These are phyloP conservation scores for Bombus confusus DNA, from an alignment of 1,140 invertebrate genomes.

Conservation along the genomic window DNA sequence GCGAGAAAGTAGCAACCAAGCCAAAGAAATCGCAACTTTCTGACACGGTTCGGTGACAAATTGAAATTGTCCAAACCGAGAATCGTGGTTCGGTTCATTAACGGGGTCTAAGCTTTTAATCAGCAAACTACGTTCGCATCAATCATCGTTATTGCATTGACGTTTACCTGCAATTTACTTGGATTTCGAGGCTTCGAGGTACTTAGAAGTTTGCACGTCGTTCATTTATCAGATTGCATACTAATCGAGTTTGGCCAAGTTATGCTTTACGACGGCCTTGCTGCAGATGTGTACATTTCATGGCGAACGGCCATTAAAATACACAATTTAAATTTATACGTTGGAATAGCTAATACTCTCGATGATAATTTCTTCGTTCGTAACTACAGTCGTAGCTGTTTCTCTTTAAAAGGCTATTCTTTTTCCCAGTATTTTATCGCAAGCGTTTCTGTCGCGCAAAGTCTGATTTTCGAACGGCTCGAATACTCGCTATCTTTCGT, in stretches of 20 bases:
- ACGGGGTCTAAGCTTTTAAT: not conserved
- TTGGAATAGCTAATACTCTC: not conserved
- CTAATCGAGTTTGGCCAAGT: conserved; percentile 61
- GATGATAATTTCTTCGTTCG: not conserved
- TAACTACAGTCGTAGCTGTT: not conserved
- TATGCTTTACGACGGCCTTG: conserved; percentile 35
- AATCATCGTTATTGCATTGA: conserved; percentile 57
- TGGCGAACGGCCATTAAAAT: not conserved
- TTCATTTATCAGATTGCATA: conserved; percentile 64
- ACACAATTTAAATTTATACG: not conserved
- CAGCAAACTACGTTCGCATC: conserved; percentile 33
- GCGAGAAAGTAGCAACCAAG: not conserved
- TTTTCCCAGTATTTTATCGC: not conserved
- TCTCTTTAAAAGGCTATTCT: not conserved
- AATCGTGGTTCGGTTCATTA: not conserved
- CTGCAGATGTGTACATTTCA: conserved; percentile 10
- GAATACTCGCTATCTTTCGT: not conserved
- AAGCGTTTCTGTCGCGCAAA: not conserved
- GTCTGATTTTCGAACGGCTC: not conserved
- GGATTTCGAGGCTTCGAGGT: conserved; percentile 40
- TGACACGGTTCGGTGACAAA: no score
- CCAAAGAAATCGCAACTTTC: not conserved
- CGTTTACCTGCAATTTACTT: conserved; percentile 42
- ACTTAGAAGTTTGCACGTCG: conserved; percentile 54
- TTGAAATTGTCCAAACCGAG: not conserved